Evolutionary conservation across 2,888 invertebrate species (phyloP).

Genomic region (Pterostichus niger): DNA sequence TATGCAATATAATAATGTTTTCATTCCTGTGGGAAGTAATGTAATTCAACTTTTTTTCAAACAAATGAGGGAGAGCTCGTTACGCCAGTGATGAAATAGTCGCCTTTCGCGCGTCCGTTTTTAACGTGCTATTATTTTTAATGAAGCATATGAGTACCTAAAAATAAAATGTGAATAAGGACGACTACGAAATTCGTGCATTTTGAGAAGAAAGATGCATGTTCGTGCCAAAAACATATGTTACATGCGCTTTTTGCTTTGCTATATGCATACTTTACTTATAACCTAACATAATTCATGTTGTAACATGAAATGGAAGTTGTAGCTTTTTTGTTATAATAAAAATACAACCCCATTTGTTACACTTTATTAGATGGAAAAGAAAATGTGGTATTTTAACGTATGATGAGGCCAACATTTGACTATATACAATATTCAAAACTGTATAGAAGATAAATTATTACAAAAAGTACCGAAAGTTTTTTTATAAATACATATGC

Average conservation of each 20-base stretch:
- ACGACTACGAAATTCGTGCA: constrained; percentile 16
- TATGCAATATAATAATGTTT: constrained; percentile 47
- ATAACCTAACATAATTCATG: constrained; percentile 32
- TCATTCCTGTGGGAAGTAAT: constrained; percentile 18
- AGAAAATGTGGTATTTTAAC: neutral
- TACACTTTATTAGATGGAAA: constrained; percentile 25
- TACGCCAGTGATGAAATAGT: constrained; percentile 36
- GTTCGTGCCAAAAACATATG: constrained; percentile 17
- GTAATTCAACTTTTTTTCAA: constrained; percentile 39
- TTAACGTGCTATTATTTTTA: constrained; percentile 55
- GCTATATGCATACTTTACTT: constrained; percentile 12
- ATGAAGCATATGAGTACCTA: constrained; percentile 27
- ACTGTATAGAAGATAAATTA: neutral
- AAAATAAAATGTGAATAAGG: constrained; percentile 47
- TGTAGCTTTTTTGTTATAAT: constrained; percentile 26
- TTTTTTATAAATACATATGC: too few relatives aligned
- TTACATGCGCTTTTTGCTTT: constrained; percentile 13
- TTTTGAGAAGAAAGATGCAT: constrained; percentile 16
- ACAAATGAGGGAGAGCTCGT: constrained; percentile 43
- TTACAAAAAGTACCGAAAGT: too few relatives aligned
- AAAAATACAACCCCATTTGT: constrained; percentile 42
- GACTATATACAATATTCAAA: neutral
- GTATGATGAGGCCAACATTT: neutral
- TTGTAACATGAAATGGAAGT: constrained; percentile 13
- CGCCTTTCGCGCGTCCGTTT: constrained; percentile 14